phyloP scores from a whole-genome alignment of 2,113 vertebrate genomes.

The Hassar affinis region DNA sequence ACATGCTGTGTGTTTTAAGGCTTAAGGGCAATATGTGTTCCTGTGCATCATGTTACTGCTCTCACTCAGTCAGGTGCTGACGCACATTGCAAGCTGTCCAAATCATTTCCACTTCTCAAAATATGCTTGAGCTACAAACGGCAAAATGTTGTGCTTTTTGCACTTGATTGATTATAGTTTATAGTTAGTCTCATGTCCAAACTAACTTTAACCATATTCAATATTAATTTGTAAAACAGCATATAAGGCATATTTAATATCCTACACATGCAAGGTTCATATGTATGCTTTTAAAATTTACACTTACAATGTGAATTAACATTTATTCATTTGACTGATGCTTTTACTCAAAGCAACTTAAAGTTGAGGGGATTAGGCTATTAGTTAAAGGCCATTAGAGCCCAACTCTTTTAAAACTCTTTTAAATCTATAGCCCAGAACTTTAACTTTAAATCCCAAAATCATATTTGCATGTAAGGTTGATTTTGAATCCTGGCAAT shows the following conservation, averaged over 20 bases:
- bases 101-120: conserved; percentile 13
- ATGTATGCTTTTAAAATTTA: neutral
- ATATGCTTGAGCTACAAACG: neutral
- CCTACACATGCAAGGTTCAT: neutral
- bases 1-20: conserved; percentile 14
- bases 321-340: neutral
- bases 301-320: neutral
- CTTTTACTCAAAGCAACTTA: neutral
- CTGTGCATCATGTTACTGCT: conserved; percentile 51
- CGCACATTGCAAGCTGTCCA: neutral
- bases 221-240: neutral
- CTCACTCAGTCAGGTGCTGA: conserved; percentile 4
- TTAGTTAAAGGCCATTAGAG: neutral
- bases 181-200: neutral
- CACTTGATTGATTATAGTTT: neutral
- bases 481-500: neutral
- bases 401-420: neutral
- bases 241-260: neutral
- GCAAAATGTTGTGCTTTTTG: neutral
- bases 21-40: neutral
- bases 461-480: neutral
- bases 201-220: neutral
- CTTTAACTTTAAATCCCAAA: neutral
- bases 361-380: neutral
- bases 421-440: neutral